A percentile compares a stretch with the other conserved stretches of the same genome.
phyloP scores from a whole-genome alignment of 2,113 vertebrate species.

The Trichechus manatus region DNA sequence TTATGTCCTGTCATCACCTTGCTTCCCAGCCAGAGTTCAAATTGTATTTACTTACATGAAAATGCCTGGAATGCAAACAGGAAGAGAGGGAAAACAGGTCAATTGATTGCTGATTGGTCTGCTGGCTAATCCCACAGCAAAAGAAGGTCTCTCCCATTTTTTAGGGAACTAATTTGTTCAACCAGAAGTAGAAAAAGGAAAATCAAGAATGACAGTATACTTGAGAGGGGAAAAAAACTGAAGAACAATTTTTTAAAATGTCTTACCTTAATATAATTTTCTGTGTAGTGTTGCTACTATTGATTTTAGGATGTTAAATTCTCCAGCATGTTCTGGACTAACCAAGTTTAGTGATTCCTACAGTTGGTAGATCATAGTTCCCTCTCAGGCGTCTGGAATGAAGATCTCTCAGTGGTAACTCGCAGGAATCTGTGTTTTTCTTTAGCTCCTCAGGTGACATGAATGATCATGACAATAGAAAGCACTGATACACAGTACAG shows the following conservation, averaged over 20 bases:
- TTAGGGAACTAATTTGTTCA: conserved; percentile 29
- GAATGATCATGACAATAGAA: neutral
- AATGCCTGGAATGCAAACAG: conserved; percentile 73
- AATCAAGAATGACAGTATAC: neutral
- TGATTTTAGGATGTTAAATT: conserved; percentile 52
- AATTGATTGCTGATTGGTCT: conserved; percentile 67
- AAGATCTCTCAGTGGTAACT: neutral
- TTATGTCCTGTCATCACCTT: conserved; percentile 50
- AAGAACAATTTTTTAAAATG: neutral
- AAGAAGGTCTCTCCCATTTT: conserved; percentile 5
- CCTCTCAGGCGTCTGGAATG: neutral
- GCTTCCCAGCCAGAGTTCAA: conserved; percentile 66
- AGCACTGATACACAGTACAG: neutral
- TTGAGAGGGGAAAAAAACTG: neutral
- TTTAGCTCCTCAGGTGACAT: neutral
- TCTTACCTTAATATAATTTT: conserved; percentile 35
- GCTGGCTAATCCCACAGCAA: conserved; percentile 4
- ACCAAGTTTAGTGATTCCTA: neutral
- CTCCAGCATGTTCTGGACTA: neutral
- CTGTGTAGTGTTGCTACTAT: neutral
- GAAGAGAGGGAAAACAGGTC: conserved; percentile 63
- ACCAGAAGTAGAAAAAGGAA: neutral
- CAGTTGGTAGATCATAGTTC: neutral
- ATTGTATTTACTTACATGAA: conserved; percentile 66
- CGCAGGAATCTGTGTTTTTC: neutral